Conservation (phyloP, 2,797 vertebrate species). For the Scolopax rusticola region DNA sequence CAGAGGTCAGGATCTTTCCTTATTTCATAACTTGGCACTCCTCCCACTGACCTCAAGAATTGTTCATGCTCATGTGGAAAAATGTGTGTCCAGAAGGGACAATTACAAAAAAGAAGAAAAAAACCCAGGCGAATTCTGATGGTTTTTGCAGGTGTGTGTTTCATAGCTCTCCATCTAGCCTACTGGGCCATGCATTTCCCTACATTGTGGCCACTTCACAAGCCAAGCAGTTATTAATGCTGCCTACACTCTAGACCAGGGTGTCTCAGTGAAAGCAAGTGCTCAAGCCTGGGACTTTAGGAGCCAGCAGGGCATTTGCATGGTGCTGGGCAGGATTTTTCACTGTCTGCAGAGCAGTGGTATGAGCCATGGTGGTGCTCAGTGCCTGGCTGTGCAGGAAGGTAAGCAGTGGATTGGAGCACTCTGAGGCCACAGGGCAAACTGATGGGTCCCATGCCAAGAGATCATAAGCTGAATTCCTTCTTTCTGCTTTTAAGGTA, state of each 20-base stretch:
- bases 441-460: not conserved
- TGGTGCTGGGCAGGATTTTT: not conserved
- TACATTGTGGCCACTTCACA: not conserved
- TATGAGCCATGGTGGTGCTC: accelerated
- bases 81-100: not conserved
- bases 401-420: not conserved
- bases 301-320: not conserved
- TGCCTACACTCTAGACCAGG: accelerated
- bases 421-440: not conserved
- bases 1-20: not conserved
- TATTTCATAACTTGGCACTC: not conserved
- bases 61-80: not conserved
- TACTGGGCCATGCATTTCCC: not conserved
- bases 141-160: not conserved
- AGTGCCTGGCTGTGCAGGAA: accelerated
- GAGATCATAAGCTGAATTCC: not conserved
- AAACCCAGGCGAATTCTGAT: not conserved
- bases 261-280: not conserved
- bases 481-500: not conserved
- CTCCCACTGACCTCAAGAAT: not conserved
- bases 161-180: not conserved
- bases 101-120: not conserved
- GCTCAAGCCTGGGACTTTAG: not conserved
- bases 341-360: not conserved
- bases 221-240: not conserved